Evolutionary conservation across 2,113 vertebrate genomes (phyloP).

Genomic region (Onychostoma macrolepis): DNA sequence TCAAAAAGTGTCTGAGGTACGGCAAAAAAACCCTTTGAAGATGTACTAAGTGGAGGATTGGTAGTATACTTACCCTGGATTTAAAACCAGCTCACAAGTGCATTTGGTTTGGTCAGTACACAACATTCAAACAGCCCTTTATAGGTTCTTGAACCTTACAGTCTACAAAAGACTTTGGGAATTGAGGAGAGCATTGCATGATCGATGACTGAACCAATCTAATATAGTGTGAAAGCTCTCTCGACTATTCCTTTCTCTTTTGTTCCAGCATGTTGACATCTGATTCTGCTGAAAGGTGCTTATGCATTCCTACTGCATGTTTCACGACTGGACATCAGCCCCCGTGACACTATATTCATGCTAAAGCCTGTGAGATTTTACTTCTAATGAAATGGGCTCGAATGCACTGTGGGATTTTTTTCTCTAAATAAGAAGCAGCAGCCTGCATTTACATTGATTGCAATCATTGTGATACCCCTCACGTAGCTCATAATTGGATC

Average conservation of each 20-base stretch:
- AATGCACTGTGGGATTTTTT: slow-evolving; percentile 18
- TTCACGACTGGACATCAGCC: background rate
- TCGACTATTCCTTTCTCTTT: background rate
- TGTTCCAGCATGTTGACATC: background rate
- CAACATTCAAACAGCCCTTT: background rate
- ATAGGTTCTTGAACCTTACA: background rate
- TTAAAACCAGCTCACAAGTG: background rate
- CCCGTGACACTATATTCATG: slow-evolving; percentile 13
- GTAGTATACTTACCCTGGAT: background rate
- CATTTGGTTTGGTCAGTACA: background rate
- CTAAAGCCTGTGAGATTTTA: background rate
- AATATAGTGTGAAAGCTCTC: slow-evolving; percentile 5
- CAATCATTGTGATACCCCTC: slow-evolving; percentile 10
- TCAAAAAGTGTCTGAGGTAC: background rate
- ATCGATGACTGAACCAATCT: too few species aligned
- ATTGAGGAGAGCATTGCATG: too few species aligned
- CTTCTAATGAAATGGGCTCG: background rate
- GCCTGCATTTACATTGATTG: slow-evolving; percentile 23
- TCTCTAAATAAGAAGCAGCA: background rate
- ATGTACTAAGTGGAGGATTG: background rate
- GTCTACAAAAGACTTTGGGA: background rate
- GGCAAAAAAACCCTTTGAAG: background rate
- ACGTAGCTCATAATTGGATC: slow-evolving; percentile 40
- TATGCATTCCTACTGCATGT: background rate
- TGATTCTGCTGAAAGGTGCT: slow-evolving; percentile 16